Evolutionary conservation across 2,888 invertebrate genomes (phyloP).

Genomic region (Cryptosula pallasiana): DNA sequence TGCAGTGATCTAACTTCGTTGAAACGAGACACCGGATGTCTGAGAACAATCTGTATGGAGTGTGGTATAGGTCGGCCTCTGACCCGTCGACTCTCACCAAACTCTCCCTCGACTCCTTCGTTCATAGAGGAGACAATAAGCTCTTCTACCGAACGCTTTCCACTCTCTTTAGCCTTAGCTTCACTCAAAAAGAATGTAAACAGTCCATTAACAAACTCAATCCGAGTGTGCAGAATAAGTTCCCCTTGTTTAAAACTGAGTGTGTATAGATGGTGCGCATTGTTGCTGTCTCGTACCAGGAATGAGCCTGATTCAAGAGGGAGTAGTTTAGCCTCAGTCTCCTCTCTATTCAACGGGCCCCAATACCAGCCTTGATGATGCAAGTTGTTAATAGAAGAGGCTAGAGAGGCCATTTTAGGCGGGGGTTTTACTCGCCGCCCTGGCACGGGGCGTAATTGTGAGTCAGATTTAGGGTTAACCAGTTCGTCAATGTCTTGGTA

Average conservation of each 20-base stretch:
- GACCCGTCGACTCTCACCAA: constrained; percentile 69
- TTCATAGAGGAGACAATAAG: constrained; percentile 70
- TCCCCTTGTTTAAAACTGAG: constrained; percentile 18
- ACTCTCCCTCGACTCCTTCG: constrained; percentile 66
- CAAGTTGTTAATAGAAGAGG: not conserved
- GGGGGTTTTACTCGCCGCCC: not conserved
- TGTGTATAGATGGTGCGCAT: constrained; percentile 16
- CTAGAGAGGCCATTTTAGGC: not conserved
- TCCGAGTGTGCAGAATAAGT: constrained; percentile 61
- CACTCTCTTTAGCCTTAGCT: constrained; percentile 52
- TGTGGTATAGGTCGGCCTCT: constrained; percentile 42
- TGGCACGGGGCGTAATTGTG: not conserved
- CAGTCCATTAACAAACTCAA: constrained; percentile 66
- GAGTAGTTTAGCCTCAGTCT: not conserved
- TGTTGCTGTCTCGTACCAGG: constrained; percentile 6
- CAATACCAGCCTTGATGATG: constrained; percentile 20
- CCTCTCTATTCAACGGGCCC: constrained; percentile 15
- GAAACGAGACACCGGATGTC: constrained; percentile 70
- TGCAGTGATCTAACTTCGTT: constrained; percentile 66
- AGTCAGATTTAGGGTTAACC: not conserved
- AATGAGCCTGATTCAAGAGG: not conserved
- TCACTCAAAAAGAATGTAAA: constrained; percentile 53
- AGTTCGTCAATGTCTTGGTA: not conserved
- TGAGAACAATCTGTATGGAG: constrained; percentile 51
- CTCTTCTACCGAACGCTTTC: constrained; percentile 61